These are phyloP conservation scores for Aproaerema taeniolella DNA, from an alignment of 2,888 invertebrate species.

Conservation along the genomic window DNA sequence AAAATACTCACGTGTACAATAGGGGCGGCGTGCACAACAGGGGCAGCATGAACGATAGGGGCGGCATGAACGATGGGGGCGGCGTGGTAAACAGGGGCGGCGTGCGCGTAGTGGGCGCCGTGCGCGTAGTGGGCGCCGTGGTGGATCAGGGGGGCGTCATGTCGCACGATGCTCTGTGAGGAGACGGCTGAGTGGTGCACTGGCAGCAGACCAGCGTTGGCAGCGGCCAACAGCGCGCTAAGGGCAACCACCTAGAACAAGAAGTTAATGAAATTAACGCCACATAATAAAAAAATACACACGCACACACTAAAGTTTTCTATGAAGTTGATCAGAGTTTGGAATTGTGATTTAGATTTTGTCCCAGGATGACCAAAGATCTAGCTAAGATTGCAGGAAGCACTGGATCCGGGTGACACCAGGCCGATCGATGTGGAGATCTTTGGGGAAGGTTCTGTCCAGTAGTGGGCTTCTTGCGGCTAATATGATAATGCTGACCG, in stretches of 20 bases:
- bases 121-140: constrained; percentile 39
- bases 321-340: too few relatives aligned
- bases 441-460: too few relatives aligned
- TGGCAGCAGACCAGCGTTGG: constrained; percentile 74
- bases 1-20: constrained; percentile 51
- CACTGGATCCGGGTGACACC: too few relatives aligned
- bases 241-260: constrained; percentile 61
- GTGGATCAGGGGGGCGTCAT: constrained; percentile 58
- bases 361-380: too few relatives aligned
- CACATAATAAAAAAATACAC: too few relatives aligned
- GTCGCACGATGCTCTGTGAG: constrained; percentile 71
- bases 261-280: too few relatives aligned
- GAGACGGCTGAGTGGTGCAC: constrained; percentile 66
- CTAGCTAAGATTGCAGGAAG: too few relatives aligned
- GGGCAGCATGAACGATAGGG: constrained; percentile 33
- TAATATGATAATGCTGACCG: too few relatives aligned
- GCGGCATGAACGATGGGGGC: constrained; percentile 45
- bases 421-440: too few relatives aligned
- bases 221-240: constrained; percentile 68
- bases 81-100: constrained; percentile 45
- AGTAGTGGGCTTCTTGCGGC: too few relatives aligned
- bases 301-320: too few relatives aligned
- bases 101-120: constrained; percentile 38
- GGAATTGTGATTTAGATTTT: too few relatives aligned
- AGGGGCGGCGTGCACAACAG: constrained; percentile 13